These are phyloP conservation scores for Triplophysa dalaica DNA, from an alignment of 2,113 vertebrate genomes.

Conservation along the genomic window DNA sequence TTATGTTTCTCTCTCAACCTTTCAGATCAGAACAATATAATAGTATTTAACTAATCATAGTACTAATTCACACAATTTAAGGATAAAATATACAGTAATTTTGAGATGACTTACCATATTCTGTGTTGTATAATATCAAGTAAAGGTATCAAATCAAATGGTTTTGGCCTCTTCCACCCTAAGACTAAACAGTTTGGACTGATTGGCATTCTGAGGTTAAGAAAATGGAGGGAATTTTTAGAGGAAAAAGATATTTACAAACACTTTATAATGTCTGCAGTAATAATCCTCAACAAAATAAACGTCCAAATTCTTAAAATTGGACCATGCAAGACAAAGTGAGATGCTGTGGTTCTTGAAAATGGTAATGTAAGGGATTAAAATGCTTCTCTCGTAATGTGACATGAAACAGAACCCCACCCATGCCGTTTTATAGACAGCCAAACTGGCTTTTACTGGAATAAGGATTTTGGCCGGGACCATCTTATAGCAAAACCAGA, in stretches of 20 bases:
- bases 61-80: constrained; percentile 11
- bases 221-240: not conserved
- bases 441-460: constrained; percentile 41
- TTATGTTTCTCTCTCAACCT: constrained; percentile 33
- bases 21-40: constrained; percentile 7
- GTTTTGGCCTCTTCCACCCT: not conserved
- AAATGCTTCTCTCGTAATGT: constrained; percentile 39
- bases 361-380: not conserved
- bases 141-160: not conserved
- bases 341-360: not conserved
- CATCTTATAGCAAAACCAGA: constrained; percentile 13
- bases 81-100: not conserved
- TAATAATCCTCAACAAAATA: constrained; percentile 4
- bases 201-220: not conserved
- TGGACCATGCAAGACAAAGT: not conserved
- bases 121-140: not conserved
- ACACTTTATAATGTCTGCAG: not conserved
- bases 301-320: not conserved
- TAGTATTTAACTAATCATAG: constrained; percentile 1
- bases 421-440: constrained; percentile 42
- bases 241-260: not conserved
- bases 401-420: constrained; percentile 30
- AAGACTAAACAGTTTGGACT: not conserved
- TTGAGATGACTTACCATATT: constrained; percentile 4
- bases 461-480: constrained; percentile 36